These are phyloP conservation scores for Hymenopus coronatus DNA, from an alignment of 2,888 invertebrate genomes.

Conservation along the genomic window DNA sequence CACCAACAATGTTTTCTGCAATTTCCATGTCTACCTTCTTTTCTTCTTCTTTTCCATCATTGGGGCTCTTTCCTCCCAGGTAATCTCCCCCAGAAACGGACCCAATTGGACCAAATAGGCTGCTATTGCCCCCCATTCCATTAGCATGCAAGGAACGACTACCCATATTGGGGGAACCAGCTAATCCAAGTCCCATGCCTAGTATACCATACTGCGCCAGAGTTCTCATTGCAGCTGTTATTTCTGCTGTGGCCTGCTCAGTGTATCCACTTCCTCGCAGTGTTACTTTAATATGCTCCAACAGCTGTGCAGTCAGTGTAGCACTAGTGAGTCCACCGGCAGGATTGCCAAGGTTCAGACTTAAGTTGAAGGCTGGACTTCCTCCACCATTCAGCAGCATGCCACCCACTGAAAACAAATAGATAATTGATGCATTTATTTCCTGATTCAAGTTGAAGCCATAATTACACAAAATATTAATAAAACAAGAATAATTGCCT, in stretches of 20 bases:
- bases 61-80: constrained; percentile 77
- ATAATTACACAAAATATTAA: no score
- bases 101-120: constrained; percentile 82
- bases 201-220: constrained; percentile 82
- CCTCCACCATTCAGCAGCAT: constrained; percentile 52
- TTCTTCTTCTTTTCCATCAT: constrained; percentile 73
- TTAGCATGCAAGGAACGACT: constrained; percentile 45
- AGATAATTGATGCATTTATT: not conserved
- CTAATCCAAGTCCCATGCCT: constrained; percentile 62
- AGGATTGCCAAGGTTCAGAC: constrained; percentile 62
- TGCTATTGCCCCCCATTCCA: constrained; percentile 40
- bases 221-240: constrained; percentile 84
- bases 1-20: constrained; percentile 88
- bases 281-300: constrained; percentile 87
- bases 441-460: no score
- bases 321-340: constrained; percentile 61
- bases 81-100: constrained; percentile 56
- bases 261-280: constrained; percentile 86
- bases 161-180: constrained; percentile 44
- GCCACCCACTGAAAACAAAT: not conserved
- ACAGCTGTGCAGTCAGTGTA: constrained; percentile 73
- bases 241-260: constrained; percentile 85
- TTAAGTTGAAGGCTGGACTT: constrained; percentile 73
- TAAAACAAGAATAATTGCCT: no score
- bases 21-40: constrained; percentile 88